These are phyloP conservation scores for Penaeus monodon DNA, from an alignment of 2,888 invertebrate species.

Conservation along the genomic window DNA sequence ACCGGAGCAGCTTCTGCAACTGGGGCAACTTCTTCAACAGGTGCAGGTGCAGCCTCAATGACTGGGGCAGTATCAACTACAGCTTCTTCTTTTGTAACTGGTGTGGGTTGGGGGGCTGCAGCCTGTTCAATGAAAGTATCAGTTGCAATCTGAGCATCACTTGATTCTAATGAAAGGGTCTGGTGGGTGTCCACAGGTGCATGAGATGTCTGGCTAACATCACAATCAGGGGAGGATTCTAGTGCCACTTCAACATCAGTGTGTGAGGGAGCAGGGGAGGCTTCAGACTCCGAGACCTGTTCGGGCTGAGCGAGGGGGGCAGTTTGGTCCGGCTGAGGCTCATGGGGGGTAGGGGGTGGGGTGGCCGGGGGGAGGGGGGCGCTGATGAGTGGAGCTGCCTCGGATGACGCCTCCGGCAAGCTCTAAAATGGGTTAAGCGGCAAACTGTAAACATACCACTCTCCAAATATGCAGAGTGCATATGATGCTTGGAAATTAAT, in stretches of 20 bases:
- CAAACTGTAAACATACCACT: conserved; percentile 55
- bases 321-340: conserved; percentile 57
- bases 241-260: conserved; percentile 49
- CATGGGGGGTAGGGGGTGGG: conserved; percentile 58
- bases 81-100: not conserved
- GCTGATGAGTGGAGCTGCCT: conserved; percentile 57
- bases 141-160: conserved; percentile 37
- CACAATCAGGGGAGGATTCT: conserved; percentile 48
- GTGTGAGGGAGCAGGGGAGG: conserved; percentile 58
- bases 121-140: conserved; percentile 56
- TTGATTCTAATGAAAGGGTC: conserved; percentile 12
- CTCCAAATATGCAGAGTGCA: conserved; percentile 5
- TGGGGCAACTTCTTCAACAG: conserved; percentile 25
- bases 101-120: conserved; percentile 8
- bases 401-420: conserved; percentile 58
- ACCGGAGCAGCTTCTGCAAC: not conserved
- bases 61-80: conserved; percentile 14
- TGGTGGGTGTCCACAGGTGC: conserved; percentile 36
- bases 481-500: conserved; percentile 1
- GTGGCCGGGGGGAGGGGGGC: conserved; percentile 54
- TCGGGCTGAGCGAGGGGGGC: conserved; percentile 63
- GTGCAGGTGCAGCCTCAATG: conserved; percentile 34
- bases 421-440: conserved; percentile 60
- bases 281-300: conserved; percentile 63
- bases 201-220: conserved; percentile 13